phyloP scores from a whole-genome alignment of 2,113 vertebrate species.

The Steatornis caripensis region DNA sequence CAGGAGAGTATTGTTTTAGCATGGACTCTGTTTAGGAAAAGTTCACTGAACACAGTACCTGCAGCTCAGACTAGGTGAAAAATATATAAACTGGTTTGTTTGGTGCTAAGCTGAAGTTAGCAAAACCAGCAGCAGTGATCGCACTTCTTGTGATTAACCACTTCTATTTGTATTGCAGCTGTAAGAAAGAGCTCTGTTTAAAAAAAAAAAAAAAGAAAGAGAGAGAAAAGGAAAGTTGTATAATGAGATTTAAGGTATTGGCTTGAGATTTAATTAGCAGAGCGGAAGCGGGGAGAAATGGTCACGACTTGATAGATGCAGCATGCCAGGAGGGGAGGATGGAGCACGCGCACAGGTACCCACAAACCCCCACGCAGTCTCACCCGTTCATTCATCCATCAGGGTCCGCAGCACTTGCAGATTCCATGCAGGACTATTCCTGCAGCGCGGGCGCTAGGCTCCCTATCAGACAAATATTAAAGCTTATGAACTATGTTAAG shows the following conservation, averaged over 20 bases:
- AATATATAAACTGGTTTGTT: background rate
- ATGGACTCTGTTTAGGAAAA: background rate
- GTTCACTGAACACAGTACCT: background rate
- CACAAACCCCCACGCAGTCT: accelerated
- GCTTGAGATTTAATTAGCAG: background rate
- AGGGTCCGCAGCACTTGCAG: background rate
- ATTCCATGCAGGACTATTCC: background rate
- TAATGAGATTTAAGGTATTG: background rate
- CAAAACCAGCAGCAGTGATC: background rate
- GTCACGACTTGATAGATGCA: background rate
- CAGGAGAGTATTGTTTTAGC: background rate
- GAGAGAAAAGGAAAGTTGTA: background rate
- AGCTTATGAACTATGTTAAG: background rate
- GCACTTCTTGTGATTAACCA: background rate
- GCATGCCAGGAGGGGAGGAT: background rate
- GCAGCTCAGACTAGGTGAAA: background rate
- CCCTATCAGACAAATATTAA: background rate
- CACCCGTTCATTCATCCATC: accelerated
- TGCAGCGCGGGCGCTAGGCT: background rate
- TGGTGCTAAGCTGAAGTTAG: background rate
- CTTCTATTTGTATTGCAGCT: background rate
- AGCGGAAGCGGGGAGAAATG: background rate
- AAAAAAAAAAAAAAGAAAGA: background rate
- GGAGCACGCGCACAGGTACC: background rate
- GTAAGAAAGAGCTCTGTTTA: background rate